phyloP scores from a whole-genome alignment of 1,140 invertebrate genomes.

The Nixonia krombeini region DNA sequence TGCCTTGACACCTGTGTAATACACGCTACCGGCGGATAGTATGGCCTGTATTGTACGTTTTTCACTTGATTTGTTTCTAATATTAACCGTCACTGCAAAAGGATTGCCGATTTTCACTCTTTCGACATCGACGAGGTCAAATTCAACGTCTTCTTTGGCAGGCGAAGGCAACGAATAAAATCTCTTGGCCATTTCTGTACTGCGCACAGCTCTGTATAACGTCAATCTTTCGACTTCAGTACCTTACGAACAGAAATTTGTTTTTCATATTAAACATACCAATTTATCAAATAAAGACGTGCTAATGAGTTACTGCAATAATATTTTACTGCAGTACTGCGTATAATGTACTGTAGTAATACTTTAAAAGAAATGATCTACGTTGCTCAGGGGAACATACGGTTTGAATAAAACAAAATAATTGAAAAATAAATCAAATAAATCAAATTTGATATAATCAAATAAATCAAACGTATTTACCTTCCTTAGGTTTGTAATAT shows the following conservation, averaged over 20 bases:
- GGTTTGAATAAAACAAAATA: too few relatives aligned
- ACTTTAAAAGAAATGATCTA: too few relatives aligned
- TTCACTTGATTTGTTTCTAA: constrained; percentile 77
- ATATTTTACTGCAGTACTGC: too few relatives aligned
- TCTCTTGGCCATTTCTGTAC: constrained; percentile 76
- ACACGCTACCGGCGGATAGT: constrained; percentile 79
- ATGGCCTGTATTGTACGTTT: constrained; percentile 76
- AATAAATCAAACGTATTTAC: constrained; percentile 49
- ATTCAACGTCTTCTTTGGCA: constrained; percentile 76
- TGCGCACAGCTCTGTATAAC: constrained; percentile 78
- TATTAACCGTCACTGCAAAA: constrained; percentile 77
- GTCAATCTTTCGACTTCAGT: constrained; percentile 78
- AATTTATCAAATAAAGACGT: too few relatives aligned
- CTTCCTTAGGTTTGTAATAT: constrained; percentile 83
- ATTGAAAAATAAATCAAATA: too few relatives aligned
- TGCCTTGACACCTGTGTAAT: constrained; percentile 82
- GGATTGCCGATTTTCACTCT: constrained; percentile 78
- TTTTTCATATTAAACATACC: too few relatives aligned
- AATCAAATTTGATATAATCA: neutral
- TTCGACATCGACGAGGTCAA: constrained; percentile 79
- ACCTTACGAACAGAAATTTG: constrained; percentile 59
- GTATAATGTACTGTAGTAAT: too few relatives aligned
- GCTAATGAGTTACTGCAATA: too few relatives aligned
- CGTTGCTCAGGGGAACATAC: too few relatives aligned
- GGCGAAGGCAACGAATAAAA: constrained; percentile 75